Base-by-base conservation (phyloP, 35 echinoderm and acorn worm genomes). In the Holothuria glaberrima region DNA sequence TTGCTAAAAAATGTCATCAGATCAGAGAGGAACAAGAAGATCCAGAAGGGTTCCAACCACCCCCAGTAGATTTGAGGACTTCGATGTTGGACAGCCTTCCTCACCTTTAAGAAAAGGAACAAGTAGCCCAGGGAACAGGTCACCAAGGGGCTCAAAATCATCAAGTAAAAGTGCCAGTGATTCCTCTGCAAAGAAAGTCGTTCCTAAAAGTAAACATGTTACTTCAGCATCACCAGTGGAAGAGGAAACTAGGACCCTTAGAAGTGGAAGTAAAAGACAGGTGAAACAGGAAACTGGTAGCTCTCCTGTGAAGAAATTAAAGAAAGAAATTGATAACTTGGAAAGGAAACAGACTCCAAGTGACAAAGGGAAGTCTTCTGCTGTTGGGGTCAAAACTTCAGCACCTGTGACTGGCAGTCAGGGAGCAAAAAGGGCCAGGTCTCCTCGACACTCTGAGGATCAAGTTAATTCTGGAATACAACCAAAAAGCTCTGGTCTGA, bases 1-100 rank as follows among this genome's bases (percentile, higher is more conserved):
- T 26, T 78, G 31, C 38, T 25, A 12, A 0, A 50, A 50, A 13
- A 78, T 78, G 74, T 78, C 74, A 9, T 24, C 74, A 14, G 21
- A 33, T 14, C 34, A 76, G 12, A 28, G 35, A 48, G 22, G 21
- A 22, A 50, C 38, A 0, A 41, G 74, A 21, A 78, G 74, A 48
- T 78, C 74, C 74, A 48, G 41, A 48, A 78, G 74, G 74, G 50
- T 48, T 9, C 74, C 74, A 26, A 50, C 44, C 20, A 78, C 74
- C 5, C 74, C 74, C 74, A 78, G 74, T 48, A 38, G 74, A 0
- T 78, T 48, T 22, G 38, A 78, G 33, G 27, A 48, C 44, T 78
- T 27, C 50, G 44, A 48, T 50, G n/a, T 26, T 50, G 74, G 44
- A 78, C 13, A 12, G 50, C 50, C 50, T 1, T 17, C 50, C 3